phyloP scores from a whole-genome alignment of 1,140 invertebrate species.

The Coboldia fuscipes region DNA sequence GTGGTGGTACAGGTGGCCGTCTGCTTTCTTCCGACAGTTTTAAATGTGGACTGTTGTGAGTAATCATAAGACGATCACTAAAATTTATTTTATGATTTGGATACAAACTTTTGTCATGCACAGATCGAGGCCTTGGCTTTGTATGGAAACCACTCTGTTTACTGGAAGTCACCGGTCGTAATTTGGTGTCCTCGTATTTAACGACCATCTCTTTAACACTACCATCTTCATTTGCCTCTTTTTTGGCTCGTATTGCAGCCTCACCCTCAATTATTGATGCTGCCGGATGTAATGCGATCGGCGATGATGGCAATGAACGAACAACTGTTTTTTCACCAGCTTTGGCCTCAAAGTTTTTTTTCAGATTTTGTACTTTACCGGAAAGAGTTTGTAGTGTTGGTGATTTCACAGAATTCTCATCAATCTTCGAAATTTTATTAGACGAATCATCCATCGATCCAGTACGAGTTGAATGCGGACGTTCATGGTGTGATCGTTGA shows the following conservation, averaged over 20 bases:
- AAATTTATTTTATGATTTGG: conserved; percentile 6
- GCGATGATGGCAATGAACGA: conserved; percentile 19
- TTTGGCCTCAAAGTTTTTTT: conserved; percentile 55
- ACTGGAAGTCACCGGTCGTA: conserved; percentile 13
- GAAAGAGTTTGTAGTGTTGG: conserved; percentile 21
- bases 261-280: conserved; percentile 16
- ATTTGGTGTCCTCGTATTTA: conserved; percentile 34
- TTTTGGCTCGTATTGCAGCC: conserved; percentile 14
- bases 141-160: conserved; percentile 13
- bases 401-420: conserved; percentile 1
- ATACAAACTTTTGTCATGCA: conserved; percentile 14
- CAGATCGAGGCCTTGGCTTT: conserved; percentile 26
- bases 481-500: too few relatives aligned
- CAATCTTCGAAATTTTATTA: neutral
- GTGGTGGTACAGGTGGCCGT: conserved; percentile 3
- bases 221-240: conserved; percentile 14
- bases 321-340: conserved; percentile 4
- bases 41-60: conserved; percentile 10
- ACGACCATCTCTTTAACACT: conserved; percentile 45
- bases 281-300: conserved; percentile 13
- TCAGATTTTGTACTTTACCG: conserved; percentile 58
- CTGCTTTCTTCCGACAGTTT: neutral
- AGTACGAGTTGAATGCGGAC: too few relatives aligned
- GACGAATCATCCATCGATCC: conserved; percentile 8
- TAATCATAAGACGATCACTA: conserved; percentile 9